Conservation (phyloP, 2,797 vertebrate species). For the Perodicticus potto region DNA sequence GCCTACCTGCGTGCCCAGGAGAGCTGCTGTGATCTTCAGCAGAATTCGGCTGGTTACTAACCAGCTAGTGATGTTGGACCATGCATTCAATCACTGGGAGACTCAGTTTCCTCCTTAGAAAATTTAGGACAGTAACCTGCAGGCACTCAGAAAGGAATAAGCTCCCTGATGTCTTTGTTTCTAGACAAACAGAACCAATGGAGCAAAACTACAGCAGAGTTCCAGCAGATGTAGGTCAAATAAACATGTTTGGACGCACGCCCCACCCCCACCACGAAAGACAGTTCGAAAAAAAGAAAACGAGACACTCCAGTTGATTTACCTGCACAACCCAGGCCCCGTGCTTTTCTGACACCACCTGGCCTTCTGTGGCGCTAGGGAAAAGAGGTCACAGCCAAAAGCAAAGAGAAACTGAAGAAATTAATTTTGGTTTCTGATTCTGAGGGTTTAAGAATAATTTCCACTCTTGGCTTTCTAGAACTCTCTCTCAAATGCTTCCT, state of each 20-base stretch:
- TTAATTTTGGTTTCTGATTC: conserved; percentile 29
- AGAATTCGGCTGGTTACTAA: not conserved
- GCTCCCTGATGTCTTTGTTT: not conserved
- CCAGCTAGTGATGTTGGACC: not conserved
- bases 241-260: not conserved
- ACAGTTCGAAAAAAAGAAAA: not conserved
- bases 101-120: conserved; percentile 18
- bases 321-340: too few relatives aligned
- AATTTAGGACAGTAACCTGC: not conserved
- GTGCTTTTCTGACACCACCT: not conserved
- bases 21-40: not conserved
- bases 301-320: not conserved
- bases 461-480: conserved; percentile 30
- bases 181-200: not conserved
- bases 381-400: not conserved
- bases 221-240: not conserved
- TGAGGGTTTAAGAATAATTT: not conserved
- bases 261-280: not conserved
- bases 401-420: not conserved
- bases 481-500: not conserved
- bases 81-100: not conserved
- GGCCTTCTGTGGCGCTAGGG: not conserved
- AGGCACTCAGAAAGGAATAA: not conserved
- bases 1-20: not conserved
- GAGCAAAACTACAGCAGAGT: not conserved